Evolutionary conservation across 2,113 vertebrate genomes (phyloP).

Genomic region (Macheiramphus alcinus): DNA sequence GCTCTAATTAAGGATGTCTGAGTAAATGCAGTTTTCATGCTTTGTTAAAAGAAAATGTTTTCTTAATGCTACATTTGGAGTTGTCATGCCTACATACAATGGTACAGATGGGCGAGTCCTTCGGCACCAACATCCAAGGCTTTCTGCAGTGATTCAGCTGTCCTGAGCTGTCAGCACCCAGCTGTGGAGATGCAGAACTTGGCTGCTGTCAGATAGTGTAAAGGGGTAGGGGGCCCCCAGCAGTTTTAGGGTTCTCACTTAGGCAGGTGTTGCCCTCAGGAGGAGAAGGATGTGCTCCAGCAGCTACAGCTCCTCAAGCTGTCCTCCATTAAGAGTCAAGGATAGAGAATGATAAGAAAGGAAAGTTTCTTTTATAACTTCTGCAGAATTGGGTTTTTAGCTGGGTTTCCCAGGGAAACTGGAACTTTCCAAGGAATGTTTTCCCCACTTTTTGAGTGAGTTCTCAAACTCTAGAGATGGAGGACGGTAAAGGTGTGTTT

Average conservation of each 20-base stretch:
- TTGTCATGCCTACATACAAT: neutral
- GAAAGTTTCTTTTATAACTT: neutral
- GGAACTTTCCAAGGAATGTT: neutral
- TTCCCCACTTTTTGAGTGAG: neutral
- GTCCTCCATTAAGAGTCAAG: neutral
- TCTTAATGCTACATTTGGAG: neutral
- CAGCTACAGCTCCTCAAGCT: neutral
- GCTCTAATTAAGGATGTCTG: slow-evolving; percentile 36
- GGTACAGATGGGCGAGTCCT: slow-evolving; percentile 5
- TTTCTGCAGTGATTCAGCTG: slow-evolving; percentile 15
- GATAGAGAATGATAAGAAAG: neutral
- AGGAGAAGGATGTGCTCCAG: neutral
- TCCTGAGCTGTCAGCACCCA: slow-evolving; percentile 28
- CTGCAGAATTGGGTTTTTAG: neutral
- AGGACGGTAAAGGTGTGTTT: neutral
- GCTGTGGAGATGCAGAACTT: neutral
- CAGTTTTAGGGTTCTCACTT: neutral
- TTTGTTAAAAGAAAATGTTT: slow-evolving; percentile 17
- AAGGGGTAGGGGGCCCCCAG: neutral
- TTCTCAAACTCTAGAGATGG: neutral
- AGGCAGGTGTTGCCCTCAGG: neutral
- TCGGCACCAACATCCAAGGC: neutral
- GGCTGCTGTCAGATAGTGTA: neutral
- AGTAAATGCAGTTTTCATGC: slow-evolving; percentile 26
- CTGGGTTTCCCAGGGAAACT: neutral